These are phyloP conservation scores for Gymnothorax reevesii DNA, from an alignment of 2,797 vertebrate genomes.

Conservation along the genomic window DNA sequence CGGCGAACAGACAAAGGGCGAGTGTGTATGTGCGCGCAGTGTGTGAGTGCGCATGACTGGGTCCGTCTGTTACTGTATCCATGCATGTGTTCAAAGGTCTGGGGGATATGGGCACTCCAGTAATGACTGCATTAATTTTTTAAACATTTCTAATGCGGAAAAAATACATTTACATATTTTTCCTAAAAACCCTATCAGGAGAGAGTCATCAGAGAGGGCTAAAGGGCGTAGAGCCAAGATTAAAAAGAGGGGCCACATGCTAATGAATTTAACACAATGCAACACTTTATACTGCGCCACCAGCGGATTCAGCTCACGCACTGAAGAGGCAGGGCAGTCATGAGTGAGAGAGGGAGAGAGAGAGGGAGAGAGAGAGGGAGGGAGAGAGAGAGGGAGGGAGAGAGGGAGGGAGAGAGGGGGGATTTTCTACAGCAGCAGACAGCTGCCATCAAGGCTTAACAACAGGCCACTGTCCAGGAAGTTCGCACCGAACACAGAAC, in stretches of 20 bases:
- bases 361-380: no score
- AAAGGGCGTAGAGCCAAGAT: background rate
- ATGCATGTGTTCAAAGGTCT: background rate
- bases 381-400: no score
- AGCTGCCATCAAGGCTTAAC: background rate
- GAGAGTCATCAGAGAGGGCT: background rate
- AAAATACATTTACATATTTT: background rate
- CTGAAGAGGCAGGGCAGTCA: background rate
- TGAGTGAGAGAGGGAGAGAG: no score
- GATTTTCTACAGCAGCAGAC: background rate
- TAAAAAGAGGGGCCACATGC: background rate
- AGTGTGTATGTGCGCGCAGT: background rate
- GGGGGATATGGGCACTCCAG: background rate
- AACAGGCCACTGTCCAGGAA: conserved; percentile 13
- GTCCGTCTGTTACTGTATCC: background rate
- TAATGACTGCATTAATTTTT: background rate
- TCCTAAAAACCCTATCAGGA: background rate
- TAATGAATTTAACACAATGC: background rate
- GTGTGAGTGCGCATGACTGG: background rate
- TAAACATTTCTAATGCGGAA: background rate
- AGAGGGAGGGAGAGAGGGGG: no score
- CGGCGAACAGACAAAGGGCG: background rate
- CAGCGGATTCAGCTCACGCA: background rate
- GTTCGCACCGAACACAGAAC: background rate
- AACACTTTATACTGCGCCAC: background rate